A percentile compares a stretch with the other conserved stretches of the same genome.
Evolutionary conservation across 2,113 vertebrate genomes (phyloP).

Genomic region (Pica pica): DNA sequence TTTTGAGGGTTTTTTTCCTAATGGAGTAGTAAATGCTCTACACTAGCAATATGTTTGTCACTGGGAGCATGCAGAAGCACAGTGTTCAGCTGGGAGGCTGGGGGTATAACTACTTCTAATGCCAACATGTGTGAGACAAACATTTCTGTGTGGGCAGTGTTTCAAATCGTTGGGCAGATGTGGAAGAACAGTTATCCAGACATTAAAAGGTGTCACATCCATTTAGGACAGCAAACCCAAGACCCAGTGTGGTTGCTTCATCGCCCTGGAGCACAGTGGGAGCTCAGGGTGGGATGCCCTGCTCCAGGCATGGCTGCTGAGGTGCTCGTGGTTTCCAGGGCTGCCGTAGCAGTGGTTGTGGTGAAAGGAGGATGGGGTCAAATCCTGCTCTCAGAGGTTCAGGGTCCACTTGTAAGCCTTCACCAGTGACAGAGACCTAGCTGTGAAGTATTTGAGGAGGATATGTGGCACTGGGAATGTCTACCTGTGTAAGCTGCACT

Average conservation of each 20-base stretch:
- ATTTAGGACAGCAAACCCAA: background rate
- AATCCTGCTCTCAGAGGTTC: background rate
- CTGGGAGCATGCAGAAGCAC: background rate
- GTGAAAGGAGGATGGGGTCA: background rate
- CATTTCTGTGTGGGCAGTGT: background rate
- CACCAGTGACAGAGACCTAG: background rate
- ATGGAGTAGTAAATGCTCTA: background rate
- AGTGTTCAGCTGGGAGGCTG: background rate
- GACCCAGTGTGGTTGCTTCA: rapidly evolving
- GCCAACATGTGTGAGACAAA: background rate
- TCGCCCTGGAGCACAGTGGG: rapidly evolving
- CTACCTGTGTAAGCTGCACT: background rate
- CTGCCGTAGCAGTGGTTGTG: background rate
- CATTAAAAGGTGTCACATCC: background rate
- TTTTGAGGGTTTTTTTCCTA: background rate
- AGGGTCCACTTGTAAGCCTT: background rate
- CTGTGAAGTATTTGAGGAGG: background rate
- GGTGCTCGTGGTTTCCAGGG: rapidly evolving
- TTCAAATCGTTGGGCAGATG: background rate
- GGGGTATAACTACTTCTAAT: background rate
- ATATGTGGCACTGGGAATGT: background rate
- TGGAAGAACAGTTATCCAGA: background rate
- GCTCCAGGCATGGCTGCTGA: background rate
- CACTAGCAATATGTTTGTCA: background rate
- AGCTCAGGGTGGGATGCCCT: background rate